Base-by-base conservation (phyloP, 2,888 invertebrate species). In the Phaonia tiefii region DNA sequence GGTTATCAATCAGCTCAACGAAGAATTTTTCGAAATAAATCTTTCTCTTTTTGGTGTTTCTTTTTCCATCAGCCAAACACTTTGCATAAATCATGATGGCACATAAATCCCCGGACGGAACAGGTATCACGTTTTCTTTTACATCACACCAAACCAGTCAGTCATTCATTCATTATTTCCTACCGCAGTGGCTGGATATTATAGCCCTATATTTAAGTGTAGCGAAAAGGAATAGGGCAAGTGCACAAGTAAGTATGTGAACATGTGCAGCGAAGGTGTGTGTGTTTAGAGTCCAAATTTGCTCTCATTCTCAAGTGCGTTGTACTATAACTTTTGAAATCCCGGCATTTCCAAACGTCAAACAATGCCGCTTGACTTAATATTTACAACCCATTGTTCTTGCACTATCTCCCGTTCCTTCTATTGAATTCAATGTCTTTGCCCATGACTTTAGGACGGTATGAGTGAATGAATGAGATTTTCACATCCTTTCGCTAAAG, bases 71-170 rank as follows among this genome's bases (percentile, higher is more conserved):
- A 39, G 42, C 22, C 63, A 63, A n/a, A 63, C 63, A 42, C 63
- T 63, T 63, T 63, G 63, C 46, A 51, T 58, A 76, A 75, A 49
- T 69, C 75, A 78, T 75, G 67, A 63, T 81, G 71, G 42, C 63
- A 63, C 37, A 78, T 81, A 81, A 81, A 81, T 78, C 78, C 67
- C 15, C 72, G 56, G 49, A 4, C 42, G 25, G 46, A 75, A 72
- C 78, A 78, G 80, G 80, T 75, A 78, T 78, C 80, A 81, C 78
- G 78, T 81, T 78, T 77, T n/a, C n/a, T n/a, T n/a, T 80, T 56
- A 8, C 8, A 31, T 13, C 42, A 25, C 25, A 63, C 4, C 15
- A 60, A 22, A 42, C 44, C 70, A 70, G 66, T 76, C 77, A 75
- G 75, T 77, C 66, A 77, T 75, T 37, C 66, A 56, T 70, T 56